phyloP scores from a whole-genome alignment of 2,797 vertebrate genomes.

The Okamejei kenojei region DNA sequence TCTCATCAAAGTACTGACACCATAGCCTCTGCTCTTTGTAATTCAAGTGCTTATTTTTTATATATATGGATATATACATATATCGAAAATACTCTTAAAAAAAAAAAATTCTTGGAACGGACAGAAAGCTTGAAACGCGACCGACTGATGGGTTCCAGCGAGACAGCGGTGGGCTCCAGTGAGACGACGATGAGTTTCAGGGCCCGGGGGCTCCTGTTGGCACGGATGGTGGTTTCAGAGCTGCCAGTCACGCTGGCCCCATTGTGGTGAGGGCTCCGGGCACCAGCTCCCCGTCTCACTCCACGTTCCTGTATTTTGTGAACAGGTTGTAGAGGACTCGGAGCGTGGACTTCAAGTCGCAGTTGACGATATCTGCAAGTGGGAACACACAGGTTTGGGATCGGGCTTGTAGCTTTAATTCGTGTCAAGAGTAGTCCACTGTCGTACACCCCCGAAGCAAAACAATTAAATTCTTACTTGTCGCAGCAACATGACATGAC shows the following conservation, averaged over 20 bases:
- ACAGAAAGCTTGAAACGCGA: background rate
- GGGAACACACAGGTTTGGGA: slow-evolving; percentile 39
- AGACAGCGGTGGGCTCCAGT: background rate
- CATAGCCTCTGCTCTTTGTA: background rate
- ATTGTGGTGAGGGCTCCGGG: no score
- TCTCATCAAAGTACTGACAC: background rate
- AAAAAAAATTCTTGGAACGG: background rate
- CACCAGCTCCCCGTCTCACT: slow-evolving; percentile 56
- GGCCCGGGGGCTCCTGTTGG: background rate
- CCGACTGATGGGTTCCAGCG: background rate
- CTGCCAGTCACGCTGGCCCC: background rate
- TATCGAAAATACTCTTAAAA: background rate
- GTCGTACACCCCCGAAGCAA: no score
- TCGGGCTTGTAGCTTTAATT: background rate
- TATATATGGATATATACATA: no score
- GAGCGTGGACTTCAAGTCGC: slow-evolving; percentile 89
- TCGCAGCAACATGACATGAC: no score
- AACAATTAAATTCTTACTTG: no score
- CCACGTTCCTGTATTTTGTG: slow-evolving; percentile 86
- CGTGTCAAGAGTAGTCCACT: no score
- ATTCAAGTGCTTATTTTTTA: slow-evolving; percentile 1
- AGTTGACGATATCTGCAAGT: slow-evolving; percentile 89
- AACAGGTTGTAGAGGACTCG: slow-evolving; percentile 94
- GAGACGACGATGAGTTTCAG: background rate
- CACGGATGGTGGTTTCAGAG: no score